Percentiles rank a stretch among this genome's conserved stretches.
phyloP scores from a whole-genome alignment of 2,113 vertebrate species.

The Okapia johnstoni region DNA sequence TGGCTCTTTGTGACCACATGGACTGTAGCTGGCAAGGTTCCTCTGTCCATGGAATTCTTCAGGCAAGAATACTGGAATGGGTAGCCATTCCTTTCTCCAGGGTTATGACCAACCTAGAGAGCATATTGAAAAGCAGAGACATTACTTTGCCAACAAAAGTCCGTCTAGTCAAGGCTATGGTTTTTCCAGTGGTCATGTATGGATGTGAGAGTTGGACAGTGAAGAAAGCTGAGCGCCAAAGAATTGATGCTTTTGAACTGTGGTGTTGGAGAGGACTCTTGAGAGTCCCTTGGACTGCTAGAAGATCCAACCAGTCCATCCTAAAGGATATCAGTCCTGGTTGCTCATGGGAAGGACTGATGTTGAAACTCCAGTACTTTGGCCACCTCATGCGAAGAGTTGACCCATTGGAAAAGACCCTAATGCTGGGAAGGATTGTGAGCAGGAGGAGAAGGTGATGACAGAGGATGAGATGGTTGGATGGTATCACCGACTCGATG shows the following conservation, averaged over 20 bases:
- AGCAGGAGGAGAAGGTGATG: background rate
- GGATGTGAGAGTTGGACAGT: too few relatives aligned
- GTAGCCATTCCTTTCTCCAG: background rate
- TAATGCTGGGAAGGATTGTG: background rate
- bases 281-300: too few relatives aligned
- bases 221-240: too few relatives aligned
- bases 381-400: background rate
- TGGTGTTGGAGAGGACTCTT: too few relatives aligned
- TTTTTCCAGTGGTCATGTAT: too few relatives aligned
- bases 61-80: background rate
- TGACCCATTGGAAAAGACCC: background rate
- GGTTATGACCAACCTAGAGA: background rate
- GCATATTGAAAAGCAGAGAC: too few relatives aligned
- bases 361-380: background rate
- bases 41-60: background rate
- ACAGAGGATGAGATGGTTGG: fast-evolving
- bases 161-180: too few relatives aligned
- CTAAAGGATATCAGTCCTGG: too few relatives aligned
- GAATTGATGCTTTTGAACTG: too few relatives aligned
- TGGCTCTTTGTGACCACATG: background rate
- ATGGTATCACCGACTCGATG: background rate
- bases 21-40: background rate
- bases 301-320: too few relatives aligned
- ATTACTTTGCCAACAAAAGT: too few relatives aligned
- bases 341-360: too few relatives aligned